Evolutionary conservation across 2,113 vertebrate genomes (phyloP), one percentile per base, ranked within the genome.

Genomic region (Crotophaga sulcirostris): DNA sequence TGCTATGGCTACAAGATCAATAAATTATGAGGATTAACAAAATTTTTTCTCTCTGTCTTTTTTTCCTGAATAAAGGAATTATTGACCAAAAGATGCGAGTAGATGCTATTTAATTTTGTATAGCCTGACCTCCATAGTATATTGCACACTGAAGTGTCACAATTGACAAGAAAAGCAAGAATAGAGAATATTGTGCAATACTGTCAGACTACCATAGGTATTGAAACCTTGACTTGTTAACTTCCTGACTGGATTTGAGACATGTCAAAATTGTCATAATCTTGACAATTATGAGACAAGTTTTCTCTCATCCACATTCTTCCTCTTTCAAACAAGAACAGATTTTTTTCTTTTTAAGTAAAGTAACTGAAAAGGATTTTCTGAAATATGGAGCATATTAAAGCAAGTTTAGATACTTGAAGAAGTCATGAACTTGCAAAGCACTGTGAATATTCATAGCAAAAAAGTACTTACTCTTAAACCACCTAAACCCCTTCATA

Each of bases 401-500:
- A 83, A 93, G 36, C 31, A 86, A 85, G 45, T 69, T 93, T 70
- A 86, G 55, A 55, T 62, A 73, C 19, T 88, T 67, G 68, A 76
- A 81, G n/a, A 80, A 87, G 51, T 87, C 45, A 51, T 20, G 25
- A 78, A 90, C 72, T 93, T 92, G 80, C 38, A 73, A 51, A 90
- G 63, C 10, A 80, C 59, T 58, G 36, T 4, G 1, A 75, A 88
- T 93, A 90, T 77, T 80, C 42, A 44, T 63, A 56, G 55, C 81
- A 67, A 52, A 92, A 89, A 94, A 81, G 68, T 86, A 78, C 70
- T 97, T 96, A 90, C 55, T 55, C 83, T 76, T 86, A 95, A 96
- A 80, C 47, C 64, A 92, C 59, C 89, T 74, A 92, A 96, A 96
- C 70, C 70, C 83, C 64, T 89, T 94, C 56, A 80, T 16, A 90